A percentile compares a stretch with the other conserved stretches of the same genome.
Conservation (phyloP, 1,140 invertebrate species). For the Saxidomus purpurata region DNA sequence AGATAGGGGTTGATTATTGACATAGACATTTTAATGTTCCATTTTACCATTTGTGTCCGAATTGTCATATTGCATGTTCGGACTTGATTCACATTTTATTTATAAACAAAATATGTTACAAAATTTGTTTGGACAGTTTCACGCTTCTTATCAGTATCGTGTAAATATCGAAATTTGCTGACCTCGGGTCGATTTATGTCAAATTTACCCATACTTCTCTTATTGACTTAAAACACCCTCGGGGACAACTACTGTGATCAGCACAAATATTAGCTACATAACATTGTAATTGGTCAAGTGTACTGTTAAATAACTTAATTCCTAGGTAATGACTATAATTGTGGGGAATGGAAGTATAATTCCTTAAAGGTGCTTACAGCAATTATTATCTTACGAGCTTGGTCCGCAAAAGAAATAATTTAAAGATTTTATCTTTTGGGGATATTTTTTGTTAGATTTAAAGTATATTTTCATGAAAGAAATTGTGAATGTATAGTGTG, state of each 20-base stretch:
- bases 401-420: background rate
- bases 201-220: background rate
- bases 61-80: background rate
- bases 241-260: background rate
- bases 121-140: background rate
- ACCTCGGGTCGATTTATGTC: conserved; percentile 8
- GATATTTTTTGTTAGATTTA: no score
- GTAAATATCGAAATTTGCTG: background rate
- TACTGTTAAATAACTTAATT: conserved; percentile 25
- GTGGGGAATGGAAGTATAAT: background rate
- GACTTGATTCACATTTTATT: background rate
- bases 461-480: no score
- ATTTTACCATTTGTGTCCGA: no score
- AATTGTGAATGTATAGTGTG: no score
- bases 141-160: conserved; percentile 3
- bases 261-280: background rate
- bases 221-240: background rate
- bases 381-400: background rate
- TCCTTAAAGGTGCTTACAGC: background rate
- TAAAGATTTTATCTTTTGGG: background rate
- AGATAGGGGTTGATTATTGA: no score
- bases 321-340: conserved; percentile 31
- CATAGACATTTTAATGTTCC: no score
- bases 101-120: background rate
- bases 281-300: conserved; percentile 10